phyloP scores from a whole-genome alignment of 2,888 invertebrate species.

The Hypomecis punctinalis region DNA sequence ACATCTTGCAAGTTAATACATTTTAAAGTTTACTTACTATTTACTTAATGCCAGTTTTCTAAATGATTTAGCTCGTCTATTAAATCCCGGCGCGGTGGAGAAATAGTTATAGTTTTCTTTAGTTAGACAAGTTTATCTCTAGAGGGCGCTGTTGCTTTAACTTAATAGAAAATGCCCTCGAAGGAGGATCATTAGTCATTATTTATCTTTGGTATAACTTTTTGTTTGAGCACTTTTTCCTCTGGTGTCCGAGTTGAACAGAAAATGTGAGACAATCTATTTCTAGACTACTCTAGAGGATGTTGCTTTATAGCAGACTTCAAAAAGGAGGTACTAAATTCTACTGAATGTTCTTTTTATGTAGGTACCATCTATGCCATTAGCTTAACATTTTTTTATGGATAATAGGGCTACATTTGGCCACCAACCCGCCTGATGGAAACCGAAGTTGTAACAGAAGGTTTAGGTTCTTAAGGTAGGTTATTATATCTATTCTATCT shows the following conservation, averaged over 20 bases:
- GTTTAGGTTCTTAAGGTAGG: too few species aligned
- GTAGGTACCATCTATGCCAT: too few species aligned
- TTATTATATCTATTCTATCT: too few species aligned
- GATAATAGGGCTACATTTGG: too few species aligned
- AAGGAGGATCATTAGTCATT: not conserved
- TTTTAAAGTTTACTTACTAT: too few species aligned
- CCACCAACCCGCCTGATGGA: too few species aligned
- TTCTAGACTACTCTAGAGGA: not conserved
- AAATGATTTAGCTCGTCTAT: not conserved
- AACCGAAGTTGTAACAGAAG: too few species aligned
- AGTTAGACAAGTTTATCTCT: constrained; percentile 19
- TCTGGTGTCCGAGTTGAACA: not conserved
- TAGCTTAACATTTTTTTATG: too few species aligned
- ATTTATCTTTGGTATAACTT: not conserved
- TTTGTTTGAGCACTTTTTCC: not conserved
- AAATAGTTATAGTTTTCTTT: constrained; percentile 26
- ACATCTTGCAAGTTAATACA: too few species aligned
- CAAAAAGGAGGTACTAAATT: too few species aligned
- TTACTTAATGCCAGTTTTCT: not conserved
- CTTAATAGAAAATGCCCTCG: constrained; percentile 2
- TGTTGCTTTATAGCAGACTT: not conserved
- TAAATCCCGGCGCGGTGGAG: constrained; percentile 4
- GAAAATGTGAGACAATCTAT: not conserved
- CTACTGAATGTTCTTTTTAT: too few species aligned
- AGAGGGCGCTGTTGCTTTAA: constrained; percentile 1